Base-by-base conservation (phyloP, 2,888 invertebrate genomes). In the Bedellia somnulentella region DNA sequence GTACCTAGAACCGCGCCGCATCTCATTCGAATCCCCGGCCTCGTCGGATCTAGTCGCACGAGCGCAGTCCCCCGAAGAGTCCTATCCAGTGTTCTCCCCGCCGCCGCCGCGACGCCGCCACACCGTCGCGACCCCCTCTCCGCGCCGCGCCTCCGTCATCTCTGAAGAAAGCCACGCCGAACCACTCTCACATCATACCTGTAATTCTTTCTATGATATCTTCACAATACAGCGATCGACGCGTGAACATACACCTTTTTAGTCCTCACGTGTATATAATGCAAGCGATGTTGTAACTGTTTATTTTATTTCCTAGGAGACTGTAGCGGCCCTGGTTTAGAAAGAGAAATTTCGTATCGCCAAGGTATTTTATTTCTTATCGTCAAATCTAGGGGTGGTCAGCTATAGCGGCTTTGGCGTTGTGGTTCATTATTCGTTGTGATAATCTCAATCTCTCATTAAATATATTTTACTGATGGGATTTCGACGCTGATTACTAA, bases 161-260 rank as follows among this genome's bases (percentile, higher is more conserved):
- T 86, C 88, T 40, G 83, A 85, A 50, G 85, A 87, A 40, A 87
- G 89, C 39, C 82, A 86, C 49, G 86, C 85, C 43, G 73, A 71
- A 41, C 81, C 82, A 33, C 75, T 79, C 49, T 92, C 92, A 44
- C 93, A 93, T 80, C 93, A 93, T 61, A 91, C 90, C 80, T 93
- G 93, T 93, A 93, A 87, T 55, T 75, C 57, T 67, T 10, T 5
- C 29, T 21, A 5, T 22, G 21, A 14, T 21, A 21, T 22, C 22
- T 15, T 4, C 6, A 15, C 29, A 21, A 13, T 10, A 9, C 11
- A 14, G 9, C n/a, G 30, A 23, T 18, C 14, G 24, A 31, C 35
- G 16, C 30, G 31, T 52, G 49, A 46, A 55, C 25, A 52, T 54
- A 51, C 54, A 53, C 49, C n/a, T 29, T 21, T 10, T 8, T 9